phyloP scores from a whole-genome alignment of 2,888 invertebrate species.

The Bombyx huttoni region DNA sequence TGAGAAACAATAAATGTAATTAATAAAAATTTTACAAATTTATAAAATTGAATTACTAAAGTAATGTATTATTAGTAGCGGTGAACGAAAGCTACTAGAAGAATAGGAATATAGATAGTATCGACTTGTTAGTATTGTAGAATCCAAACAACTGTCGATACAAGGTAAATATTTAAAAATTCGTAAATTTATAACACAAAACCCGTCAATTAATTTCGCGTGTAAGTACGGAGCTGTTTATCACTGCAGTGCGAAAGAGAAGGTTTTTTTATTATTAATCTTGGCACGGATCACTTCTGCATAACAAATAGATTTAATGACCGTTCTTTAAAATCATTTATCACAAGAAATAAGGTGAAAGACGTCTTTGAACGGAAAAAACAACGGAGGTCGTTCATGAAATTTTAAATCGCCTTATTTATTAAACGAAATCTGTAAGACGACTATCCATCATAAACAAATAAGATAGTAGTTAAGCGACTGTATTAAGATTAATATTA shows the following conservation, averaged over 20 bases:
- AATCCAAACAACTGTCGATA: background rate
- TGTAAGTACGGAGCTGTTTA: conserved; percentile 4
- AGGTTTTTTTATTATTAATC: conserved; percentile 20
- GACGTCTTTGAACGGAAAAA: background rate
- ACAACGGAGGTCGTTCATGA: background rate
- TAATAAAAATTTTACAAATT: too few relatives aligned
- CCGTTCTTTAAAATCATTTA: conserved; percentile 34
- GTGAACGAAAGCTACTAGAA: too few relatives aligned
- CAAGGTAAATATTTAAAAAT: background rate
- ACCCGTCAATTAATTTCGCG: background rate
- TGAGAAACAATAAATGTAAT: too few relatives aligned
- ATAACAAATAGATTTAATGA: conserved; percentile 35
- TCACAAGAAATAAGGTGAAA: conserved; percentile 15
- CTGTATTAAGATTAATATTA: background rate
- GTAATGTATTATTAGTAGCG: too few relatives aligned
- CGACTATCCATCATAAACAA: background rate
- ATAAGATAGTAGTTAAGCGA: background rate
- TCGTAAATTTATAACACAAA: background rate
- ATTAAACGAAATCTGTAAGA: background rate
- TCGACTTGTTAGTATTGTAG: background rate
- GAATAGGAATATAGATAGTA: background rate
- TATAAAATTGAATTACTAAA: too few relatives aligned
- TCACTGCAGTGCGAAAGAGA: conserved; percentile 3
- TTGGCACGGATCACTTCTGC: conserved; percentile 33
- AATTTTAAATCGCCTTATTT: background rate